Base-by-base conservation (phyloP, 2,113 vertebrate genomes). In the Castor canadensis region DNA sequence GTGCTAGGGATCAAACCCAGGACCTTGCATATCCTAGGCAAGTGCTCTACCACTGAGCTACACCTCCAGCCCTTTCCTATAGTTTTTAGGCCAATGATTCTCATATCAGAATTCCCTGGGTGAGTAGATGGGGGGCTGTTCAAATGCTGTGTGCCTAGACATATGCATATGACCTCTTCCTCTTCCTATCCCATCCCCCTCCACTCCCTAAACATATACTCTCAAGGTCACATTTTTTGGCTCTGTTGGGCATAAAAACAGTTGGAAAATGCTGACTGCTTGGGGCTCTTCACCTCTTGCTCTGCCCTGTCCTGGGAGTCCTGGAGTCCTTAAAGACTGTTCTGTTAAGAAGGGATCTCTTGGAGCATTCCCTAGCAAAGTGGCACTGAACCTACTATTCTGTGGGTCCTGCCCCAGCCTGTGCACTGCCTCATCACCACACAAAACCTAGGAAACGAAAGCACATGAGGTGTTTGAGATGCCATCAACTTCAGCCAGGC, bases 401-500 rank as follows among this genome's bases (percentile, higher is more conserved):
- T 20, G 1, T 28, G 30, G 32, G 35, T 52, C 43, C 28, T 76
- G 60, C 8, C 43, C 71, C 66, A 56, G 71, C 58, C 3, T 47
- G 64, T 64, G 71, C 1, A 0, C 45, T 35, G 38, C 60, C 40
- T 40, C 45, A 17, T 79, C 24, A 15, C 43, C 45, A 20, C 16
- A 26, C 56, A 38, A 71, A 72, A n/a, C 40, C 22, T 6, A 4
- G 0, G 10, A 49, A 49, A 24, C 1, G 6, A 28, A 24, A 16
- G 1, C 16, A 7, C 20, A 12, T 5, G 22, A 43, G 54, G 28
- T 0, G 0, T 35, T 47, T 62, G n/a, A n/a, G n/a, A n/a, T 4
- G 40, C 52, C 43, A 3, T 54, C 45, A 9, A 10, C 22, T 20
- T 60, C 40, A 71, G 86, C 72, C 19, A 66, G 72, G 24, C n/a